These are phyloP conservation scores for Heliconius hermathena DNA, from an alignment of 1,140 invertebrate genomes.

Conservation along the genomic window DNA sequence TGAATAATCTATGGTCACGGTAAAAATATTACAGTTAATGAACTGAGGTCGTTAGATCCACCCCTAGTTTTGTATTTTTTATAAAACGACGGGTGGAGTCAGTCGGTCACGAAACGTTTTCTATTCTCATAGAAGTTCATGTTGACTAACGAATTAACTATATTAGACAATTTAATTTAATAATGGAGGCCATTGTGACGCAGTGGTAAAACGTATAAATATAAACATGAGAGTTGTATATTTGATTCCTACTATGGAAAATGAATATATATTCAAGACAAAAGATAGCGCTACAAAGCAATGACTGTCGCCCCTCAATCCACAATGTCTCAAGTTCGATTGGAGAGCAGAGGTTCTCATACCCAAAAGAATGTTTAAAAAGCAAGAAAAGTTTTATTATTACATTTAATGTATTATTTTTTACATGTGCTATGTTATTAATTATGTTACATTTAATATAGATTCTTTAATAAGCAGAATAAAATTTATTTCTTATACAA, in stretches of 20 bases:
- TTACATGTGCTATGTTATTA: no score
- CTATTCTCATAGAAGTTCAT: neutral
- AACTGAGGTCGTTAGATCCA: constrained; percentile 34
- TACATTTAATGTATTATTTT: no score
- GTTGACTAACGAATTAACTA: neutral
- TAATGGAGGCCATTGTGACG: neutral
- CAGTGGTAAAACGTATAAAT: neutral
- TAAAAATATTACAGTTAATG: constrained; percentile 32
- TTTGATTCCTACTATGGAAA: neutral
- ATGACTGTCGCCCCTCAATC: no score
- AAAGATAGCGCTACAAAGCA: no score
- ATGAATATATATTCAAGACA: no score
- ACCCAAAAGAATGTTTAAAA: no score
- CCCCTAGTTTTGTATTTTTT: constrained; percentile 29
- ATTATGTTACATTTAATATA: no score
- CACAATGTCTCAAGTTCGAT: no score
- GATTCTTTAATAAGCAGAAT: no score
- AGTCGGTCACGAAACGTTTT: constrained; percentile 4
- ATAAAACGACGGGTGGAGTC: constrained; percentile 29
- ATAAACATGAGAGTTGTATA: neutral
- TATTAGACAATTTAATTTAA: neutral
- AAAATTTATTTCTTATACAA: no score
- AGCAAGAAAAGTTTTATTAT: no score
- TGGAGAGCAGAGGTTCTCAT: no score
- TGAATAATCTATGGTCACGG: constrained; percentile 21